Conservation (phyloP, 2,113 vertebrate genomes). For the Petrocephalus microphthalmus region DNA sequence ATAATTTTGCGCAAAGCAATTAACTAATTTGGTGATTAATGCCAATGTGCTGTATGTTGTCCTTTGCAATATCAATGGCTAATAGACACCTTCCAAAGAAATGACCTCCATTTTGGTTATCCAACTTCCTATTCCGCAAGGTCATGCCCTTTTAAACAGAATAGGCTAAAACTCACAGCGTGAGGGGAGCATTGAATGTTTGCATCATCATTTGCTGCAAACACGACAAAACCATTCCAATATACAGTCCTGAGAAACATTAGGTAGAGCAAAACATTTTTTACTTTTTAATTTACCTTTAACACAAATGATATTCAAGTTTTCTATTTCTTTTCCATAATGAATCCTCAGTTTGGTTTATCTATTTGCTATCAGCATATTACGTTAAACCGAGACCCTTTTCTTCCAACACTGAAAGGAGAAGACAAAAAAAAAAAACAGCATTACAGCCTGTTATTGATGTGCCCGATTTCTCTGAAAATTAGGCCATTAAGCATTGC, state of each 20-base stretch:
- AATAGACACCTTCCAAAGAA: neutral
- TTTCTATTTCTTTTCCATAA: neutral
- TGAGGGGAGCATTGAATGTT: neutral
- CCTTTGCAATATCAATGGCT: neutral
- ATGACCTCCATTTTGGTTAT: neutral
- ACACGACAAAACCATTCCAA: neutral
- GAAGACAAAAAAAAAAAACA: constrained; percentile 25
- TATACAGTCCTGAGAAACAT: neutral
- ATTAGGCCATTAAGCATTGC: constrained; percentile 41
- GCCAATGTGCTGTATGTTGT: constrained; percentile 20
- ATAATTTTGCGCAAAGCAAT: constrained; percentile 28
- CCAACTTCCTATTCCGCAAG: neutral
- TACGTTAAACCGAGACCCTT: constrained; percentile 30
- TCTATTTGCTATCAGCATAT: constrained; percentile 15
- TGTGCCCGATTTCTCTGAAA: constrained; percentile 40
- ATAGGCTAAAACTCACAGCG: neutral
- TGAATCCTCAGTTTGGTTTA: constrained; percentile 16
- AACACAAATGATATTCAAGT: constrained; percentile 15
- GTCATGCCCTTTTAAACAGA: neutral
- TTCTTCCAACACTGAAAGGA: constrained; percentile 28
- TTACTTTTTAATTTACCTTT: constrained; percentile 2
- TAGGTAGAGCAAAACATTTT: neutral
- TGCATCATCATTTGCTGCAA: neutral
- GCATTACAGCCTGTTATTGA: constrained; percentile 44
- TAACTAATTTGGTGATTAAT: constrained; percentile 25